Conservation (phyloP, 1,140 invertebrate species). For the Arion vulgaris region DNA sequence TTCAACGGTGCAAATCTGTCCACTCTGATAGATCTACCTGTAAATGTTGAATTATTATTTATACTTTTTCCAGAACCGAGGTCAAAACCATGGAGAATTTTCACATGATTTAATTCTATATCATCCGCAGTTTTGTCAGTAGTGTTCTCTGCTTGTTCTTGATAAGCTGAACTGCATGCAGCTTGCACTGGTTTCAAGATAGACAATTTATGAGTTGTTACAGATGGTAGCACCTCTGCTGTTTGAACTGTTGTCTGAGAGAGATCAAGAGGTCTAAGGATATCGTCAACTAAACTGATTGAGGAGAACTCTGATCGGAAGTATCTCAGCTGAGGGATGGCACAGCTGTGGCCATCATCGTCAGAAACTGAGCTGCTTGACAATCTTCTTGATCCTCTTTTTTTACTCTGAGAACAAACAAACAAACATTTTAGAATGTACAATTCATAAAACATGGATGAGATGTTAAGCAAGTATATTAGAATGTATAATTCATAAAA, state of each 20-base stretch:
- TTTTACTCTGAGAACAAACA: not conserved
- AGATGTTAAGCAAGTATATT: not conserved
- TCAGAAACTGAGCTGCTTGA: not conserved
- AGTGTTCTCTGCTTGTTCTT: not conserved
- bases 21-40: not conserved
- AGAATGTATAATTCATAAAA: not conserved
- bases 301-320: not conserved
- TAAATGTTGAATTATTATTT: not conserved
- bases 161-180: not conserved
- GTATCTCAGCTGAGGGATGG: not conserved
- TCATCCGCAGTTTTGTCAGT: not conserved
- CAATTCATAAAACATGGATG: not conserved
- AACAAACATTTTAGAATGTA: not conserved
- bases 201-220: not conserved
- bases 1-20: not conserved
- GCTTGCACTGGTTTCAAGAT: not conserved
- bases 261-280: slow-evolving; percentile 17
- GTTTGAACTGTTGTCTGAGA: not conserved
- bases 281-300: slow-evolving; percentile 1
- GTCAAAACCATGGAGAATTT: not conserved
- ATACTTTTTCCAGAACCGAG: not conserved
- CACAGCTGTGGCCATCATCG: not conserved
- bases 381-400: not conserved
- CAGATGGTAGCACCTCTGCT: not conserved
- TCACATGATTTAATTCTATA: not conserved